Evolutionary conservation across 1,140 invertebrate genomes (phyloP), one percentile per base, ranked within the genome.

Genomic region (Sminthurides bifidus): DNA sequence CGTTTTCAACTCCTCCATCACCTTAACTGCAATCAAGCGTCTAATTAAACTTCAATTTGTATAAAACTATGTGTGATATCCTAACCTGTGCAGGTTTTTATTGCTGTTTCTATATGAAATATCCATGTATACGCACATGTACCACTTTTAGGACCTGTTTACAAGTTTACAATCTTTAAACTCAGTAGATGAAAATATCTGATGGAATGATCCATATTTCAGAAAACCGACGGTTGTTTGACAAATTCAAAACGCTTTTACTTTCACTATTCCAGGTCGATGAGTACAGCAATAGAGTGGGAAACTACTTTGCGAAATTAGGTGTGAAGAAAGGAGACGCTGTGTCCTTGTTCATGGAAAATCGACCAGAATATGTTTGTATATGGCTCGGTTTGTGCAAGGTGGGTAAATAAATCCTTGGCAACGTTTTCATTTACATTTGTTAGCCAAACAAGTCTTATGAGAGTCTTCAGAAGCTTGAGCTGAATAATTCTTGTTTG

Each of bases 331-430:
- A 75, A 48, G 81, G 79, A 3, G 81, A 86, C 67, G 76, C 78
- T 4, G 75, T 87, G 0, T 79, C 81, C 2, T 60, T 87, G 0
- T 77, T 81, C 56, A 81, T 85, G 79, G 78, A 80, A 33, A 82
- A 76, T 53, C 69, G 75, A 33, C 78, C 79, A 0, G 79, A 84
- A 66, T 82, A 75, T 65, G 70, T 82, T 10, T 77, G 76, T 27
- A 72, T 76, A 37, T 85, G 82, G 82, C 67, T 85, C 0, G 83
- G 82, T 14, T 67, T 84, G 41, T 75, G 76, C 3, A 81, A 77
- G 66, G 63, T 65, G 53, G 37, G 10, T 27, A 23, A 24, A 29
- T 12, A 10, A 35, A 12, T 35, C 10, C 33, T 12, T 35, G 10
- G 33, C 33, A 30, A 2, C 19, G 27, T 21, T 35, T 35, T 27